Conservation (phyloP, 1,140 invertebrate species). For the Anagrus nilaparvatae region DNA sequence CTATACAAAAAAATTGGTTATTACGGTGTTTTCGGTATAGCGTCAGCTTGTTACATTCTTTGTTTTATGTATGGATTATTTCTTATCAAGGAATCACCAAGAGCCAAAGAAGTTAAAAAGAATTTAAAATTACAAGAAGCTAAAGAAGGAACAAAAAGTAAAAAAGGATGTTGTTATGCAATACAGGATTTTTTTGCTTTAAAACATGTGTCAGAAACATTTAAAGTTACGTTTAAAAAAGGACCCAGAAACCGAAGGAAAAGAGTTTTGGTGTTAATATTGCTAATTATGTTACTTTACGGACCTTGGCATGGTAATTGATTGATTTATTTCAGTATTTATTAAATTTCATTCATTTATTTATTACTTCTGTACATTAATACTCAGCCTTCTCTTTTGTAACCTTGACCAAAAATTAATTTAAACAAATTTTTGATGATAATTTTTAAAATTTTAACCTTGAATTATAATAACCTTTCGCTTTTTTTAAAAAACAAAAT, state of each 20-base stretch:
- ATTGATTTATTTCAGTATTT: too few relatives aligned
- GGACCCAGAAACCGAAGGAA: constrained; percentile 60
- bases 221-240: constrained; percentile 63
- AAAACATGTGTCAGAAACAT: constrained; percentile 60
- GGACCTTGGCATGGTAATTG: constrained; percentile 68
- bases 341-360: too few relatives aligned
- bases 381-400: too few relatives aligned
- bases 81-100: constrained; percentile 48
- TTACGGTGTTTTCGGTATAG: constrained; percentile 68
- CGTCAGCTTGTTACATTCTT: constrained; percentile 60
- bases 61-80: constrained; percentile 61
- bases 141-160: constrained; percentile 8
- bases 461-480: too few relatives aligned
- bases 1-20: constrained; percentile 60
- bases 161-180: too few relatives aligned
- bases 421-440: too few relatives aligned
- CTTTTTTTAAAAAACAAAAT: too few relatives aligned
- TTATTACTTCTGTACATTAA: too few relatives aligned
- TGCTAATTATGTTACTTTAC: constrained; percentile 72
- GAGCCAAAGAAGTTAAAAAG: constrained; percentile 29
- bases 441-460: too few relatives aligned
- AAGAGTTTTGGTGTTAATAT: constrained; percentile 62
- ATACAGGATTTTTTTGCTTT: constrained; percentile 59
- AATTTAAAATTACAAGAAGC: background rate
- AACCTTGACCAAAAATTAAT: too few relatives aligned